These are phyloP conservation scores for Oceanodroma leucorhoa DNA, from an alignment of 2,797 vertebrate species.

Conservation along the genomic window DNA sequence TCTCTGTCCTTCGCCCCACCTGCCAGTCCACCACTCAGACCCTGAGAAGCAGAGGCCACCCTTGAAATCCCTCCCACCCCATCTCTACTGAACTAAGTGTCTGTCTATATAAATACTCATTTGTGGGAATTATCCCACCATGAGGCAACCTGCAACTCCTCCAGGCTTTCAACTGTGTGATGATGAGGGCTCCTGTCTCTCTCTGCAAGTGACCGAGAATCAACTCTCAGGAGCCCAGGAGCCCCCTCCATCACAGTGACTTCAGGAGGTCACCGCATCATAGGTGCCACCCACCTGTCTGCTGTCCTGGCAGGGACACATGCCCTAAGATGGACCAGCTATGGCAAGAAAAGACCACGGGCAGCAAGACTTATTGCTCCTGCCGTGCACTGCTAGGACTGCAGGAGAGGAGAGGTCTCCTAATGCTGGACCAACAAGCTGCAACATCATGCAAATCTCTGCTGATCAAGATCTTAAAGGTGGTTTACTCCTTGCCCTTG, in stretches of 20 bases:
- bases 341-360: not conserved
- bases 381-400: not conserved
- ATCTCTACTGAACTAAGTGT: accelerated
- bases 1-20: not conserved
- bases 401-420: not conserved
- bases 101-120: accelerated
- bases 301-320: not conserved
- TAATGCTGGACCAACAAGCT: not conserved
- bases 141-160: not conserved
- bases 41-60: not conserved
- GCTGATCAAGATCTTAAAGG: not conserved
- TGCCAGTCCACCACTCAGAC: not conserved
- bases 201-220: not conserved
- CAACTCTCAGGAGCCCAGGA: not conserved
- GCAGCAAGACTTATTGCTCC: not conserved
- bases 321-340: not conserved
- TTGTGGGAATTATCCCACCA: not conserved
- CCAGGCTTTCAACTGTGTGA: not conserved
- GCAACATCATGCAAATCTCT: accelerated
- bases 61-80: not conserved
- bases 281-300: not conserved
- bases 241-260: accelerated
- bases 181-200: not conserved
- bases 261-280: accelerated
- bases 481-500: not conserved